Base-by-base conservation (phyloP, 2,113 vertebrate genomes). In the Pteronura brasiliensis region DNA sequence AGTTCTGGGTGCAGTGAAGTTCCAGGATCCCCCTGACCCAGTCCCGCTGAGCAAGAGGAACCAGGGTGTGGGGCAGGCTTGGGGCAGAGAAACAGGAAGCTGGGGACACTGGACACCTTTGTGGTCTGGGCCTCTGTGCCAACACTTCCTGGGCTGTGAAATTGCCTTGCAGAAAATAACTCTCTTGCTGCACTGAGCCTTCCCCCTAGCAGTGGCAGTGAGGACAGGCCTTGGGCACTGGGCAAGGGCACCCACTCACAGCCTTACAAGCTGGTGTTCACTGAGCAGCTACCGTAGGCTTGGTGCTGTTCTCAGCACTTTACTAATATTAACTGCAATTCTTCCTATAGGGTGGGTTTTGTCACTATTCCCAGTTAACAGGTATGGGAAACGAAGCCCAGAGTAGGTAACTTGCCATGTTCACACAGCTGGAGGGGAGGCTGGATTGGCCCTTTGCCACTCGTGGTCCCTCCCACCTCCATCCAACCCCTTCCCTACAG, bases 121-220 rank as follows among this genome's bases (percentile, higher is more conserved):
- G 94, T 82, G 92, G 83, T 94, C 89, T 77, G 69, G 69, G 34
- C 55, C 47, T 95, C 87, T 93, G 57, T 7, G 79, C 94, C 95
- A 98, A 94, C 83, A 71, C 77, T 80, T 96, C 82, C 77, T 44
- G 49, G 95, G 91, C 87, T 79, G 55, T 92, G 95, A 97, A 93
- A 96, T 95, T 96, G 85, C 55, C 49, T 44, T 55, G 89, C 91
- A 95, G 69, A 98, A 97, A 98, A 96, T 96, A 97, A 94, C 95
- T 74, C 36, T 42, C 87, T 86, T 44, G 44, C 55, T 31, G 27
- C 61, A 85, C 59, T 3, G 0, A 47, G 31, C n/a, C 44, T 34
- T 85, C 77, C 52, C 61, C 29, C 34, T 18, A n/a, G n/a, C 10
- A 25, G 85, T 74, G 67, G 52, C n/a, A 29, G 6, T 39, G 49